Evolutionary conservation across 1,140 invertebrate genomes (phyloP), one percentile per base, ranked within the genome.

Genomic region (Penaeus vannamei): DNA sequence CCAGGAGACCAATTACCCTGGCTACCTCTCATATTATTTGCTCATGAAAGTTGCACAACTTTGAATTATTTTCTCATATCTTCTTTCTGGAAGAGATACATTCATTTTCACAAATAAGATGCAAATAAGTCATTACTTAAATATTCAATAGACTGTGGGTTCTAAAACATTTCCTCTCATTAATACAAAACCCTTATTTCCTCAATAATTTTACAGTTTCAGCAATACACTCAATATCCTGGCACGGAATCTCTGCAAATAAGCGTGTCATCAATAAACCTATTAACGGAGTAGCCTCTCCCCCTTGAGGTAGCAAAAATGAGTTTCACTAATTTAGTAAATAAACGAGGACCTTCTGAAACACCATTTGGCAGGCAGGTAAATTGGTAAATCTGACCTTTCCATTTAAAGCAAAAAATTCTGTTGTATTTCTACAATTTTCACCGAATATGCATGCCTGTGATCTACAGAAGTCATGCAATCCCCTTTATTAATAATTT

Each of bases 271-370:
- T 87, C 89, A 53, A 90, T 79, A 60, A 84, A 91, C 23, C 59
- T 61, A 66, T 84, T 72, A 86, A 72, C 72, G 19, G 66, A 42
- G 60, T 87, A 85, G 14, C 89, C 89, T 59, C 42, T 84, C 26
- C 59, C 62, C 46, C 89, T 26, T 14, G 90, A 79, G 19, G 62
- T 62, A 53, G 91, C 59, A 88, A 91, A 91, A 32, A 91, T 84
- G 0, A 88, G 85, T 87, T 91, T 91, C 72, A 90, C 46, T 22
- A 91, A n/a, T n/a, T n/a, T n/a, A n/a, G n/a, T n/a, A n/a, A n/a
- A n/a, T n/a, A n/a, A n/a, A n/a, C n/a, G n/a, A 32, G 88, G 91
- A 5, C 32, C 72, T 76, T 26, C 83, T 23, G 79, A 46, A 17
- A 91, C 23, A 26, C 87, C 87, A 60, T 77, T 91, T 53, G 91